A percentile compares a stretch with the other conserved stretches of the same genome.
Conservation (phyloP, 2,797 vertebrate species). For the Mus caroli region DNA sequence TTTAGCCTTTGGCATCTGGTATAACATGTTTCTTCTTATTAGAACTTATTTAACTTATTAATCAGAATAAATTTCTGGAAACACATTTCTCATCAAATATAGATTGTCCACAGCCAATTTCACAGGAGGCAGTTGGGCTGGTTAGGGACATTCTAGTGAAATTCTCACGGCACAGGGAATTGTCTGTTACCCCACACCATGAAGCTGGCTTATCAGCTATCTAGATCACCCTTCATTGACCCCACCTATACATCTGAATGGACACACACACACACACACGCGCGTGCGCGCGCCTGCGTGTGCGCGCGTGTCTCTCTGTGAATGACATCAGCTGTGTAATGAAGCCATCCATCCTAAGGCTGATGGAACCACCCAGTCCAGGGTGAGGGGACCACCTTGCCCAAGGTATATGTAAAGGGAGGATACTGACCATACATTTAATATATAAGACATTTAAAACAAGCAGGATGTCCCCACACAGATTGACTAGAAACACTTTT, state of each 20-base stretch:
- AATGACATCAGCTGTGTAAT: neutral
- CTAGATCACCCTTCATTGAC: neutral
- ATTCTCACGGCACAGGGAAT: conserved; percentile 48
- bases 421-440: conserved; percentile 54
- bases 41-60: conserved; percentile 59
- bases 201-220: conserved; percentile 56
- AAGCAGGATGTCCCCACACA: neutral
- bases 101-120: conserved; percentile 82
- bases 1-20: conserved; percentile 82
- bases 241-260: neutral
- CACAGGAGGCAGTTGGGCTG: conserved; percentile 85
- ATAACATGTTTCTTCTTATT: conserved; percentile 68
- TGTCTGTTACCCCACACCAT: conserved; percentile 45
- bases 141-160: conserved; percentile 77
- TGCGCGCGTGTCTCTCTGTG: no score
- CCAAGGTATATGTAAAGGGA: neutral
- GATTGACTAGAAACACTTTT: conserved; percentile 25
- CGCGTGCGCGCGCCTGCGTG: no score
- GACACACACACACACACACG: neutral
- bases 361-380: neutral
- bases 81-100: conserved; percentile 64
- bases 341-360: neutral
- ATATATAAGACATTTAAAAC: conserved; percentile 40
- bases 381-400: neutral
- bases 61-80: conserved; percentile 59